Percentiles rank a stretch among this genome's conserved stretches.
Evolutionary conservation across 1,140 invertebrate genomes (phyloP).

Genomic region (Dinoponera quadriceps): DNA sequence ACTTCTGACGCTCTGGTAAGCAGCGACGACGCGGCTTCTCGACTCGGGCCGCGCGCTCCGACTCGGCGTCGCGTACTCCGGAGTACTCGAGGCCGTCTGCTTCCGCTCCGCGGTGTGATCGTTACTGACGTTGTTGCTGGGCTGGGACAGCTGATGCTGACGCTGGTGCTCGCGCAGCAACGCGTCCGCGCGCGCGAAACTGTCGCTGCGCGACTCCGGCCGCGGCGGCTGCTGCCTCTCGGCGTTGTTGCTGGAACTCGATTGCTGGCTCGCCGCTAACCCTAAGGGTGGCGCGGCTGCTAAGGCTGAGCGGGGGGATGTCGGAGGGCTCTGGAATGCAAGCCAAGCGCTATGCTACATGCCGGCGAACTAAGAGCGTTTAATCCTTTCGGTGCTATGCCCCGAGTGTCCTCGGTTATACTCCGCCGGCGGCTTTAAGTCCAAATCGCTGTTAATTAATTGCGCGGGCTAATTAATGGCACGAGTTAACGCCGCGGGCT

Average conservation of each 20-base stretch:
- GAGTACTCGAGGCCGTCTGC: constrained; percentile 28
- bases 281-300: constrained; percentile 75
- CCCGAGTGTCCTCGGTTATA: constrained; percentile 42
- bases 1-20: constrained; percentile 72
- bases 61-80: constrained; percentile 38
- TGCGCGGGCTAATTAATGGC: constrained; percentile 53
- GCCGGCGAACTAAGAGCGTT: constrained; percentile 52
- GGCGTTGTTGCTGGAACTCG: constrained; percentile 62
- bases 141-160: constrained; percentile 57
- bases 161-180: constrained; percentile 78
- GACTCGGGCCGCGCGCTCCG: constrained; percentile 70
- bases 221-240: constrained; percentile 73
- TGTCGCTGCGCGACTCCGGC: constrained; percentile 81
- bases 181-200: constrained; percentile 78
- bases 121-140: constrained; percentile 40
- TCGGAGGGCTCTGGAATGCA: constrained; percentile 83
- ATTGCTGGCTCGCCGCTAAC: constrained; percentile 67
- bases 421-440: constrained; percentile 36
- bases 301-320: constrained; percentile 78
- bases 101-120: constrained; percentile 54
- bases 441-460: constrained; percentile 57
- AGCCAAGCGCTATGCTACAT: constrained; percentile 80
- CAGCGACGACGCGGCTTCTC: constrained; percentile 53
- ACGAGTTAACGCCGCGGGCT: constrained; percentile 37
- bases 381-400: constrained; percentile 66